Percentiles rank a stretch among this genome's conserved stretches.
phyloP scores from a whole-genome alignment of 1,140 invertebrate species.

The Pteromalus puparum region DNA sequence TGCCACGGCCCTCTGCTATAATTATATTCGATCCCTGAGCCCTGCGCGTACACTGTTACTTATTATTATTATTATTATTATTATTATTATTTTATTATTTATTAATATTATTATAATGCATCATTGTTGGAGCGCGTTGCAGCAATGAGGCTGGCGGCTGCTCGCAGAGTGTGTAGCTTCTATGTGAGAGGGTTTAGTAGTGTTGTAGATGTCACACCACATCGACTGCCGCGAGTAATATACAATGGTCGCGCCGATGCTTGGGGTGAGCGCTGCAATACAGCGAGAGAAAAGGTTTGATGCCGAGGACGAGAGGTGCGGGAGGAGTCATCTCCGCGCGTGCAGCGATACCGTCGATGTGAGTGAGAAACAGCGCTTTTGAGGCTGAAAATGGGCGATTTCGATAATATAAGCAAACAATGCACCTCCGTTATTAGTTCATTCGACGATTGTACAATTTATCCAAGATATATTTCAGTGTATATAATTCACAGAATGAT shows the following conservation, averaged over 20 bases:
- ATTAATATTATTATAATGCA: conserved; percentile 67
- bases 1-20: conserved; percentile 55
- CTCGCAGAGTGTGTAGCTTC: not conserved
- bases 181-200: not conserved
- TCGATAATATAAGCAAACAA: not conserved
- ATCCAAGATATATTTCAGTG: not conserved
- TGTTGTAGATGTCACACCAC: conserved; percentile 14
- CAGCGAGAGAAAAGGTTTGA: conserved; percentile 53
- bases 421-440: not conserved
- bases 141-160: conserved; percentile 28
- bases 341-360: no score
- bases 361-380: not conserved
- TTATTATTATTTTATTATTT: conserved; percentile 73
- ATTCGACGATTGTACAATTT: not conserved
- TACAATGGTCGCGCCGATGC: conserved; percentile 72
- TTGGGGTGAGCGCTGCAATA: conserved; percentile 64
- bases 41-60: conserved; percentile 58
- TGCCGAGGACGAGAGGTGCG: conserved; percentile 39
- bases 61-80: no score
- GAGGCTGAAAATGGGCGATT: no score
- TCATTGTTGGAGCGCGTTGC: conserved; percentile 54
- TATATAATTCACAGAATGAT: conserved; percentile 53
- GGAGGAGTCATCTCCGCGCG: conserved; percentile 66
- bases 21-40: conserved; percentile 68
- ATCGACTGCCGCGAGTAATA: no score